phyloP scores from a whole-genome alignment of 2,888 invertebrate species.

The Myopa tessellatipennis region DNA sequence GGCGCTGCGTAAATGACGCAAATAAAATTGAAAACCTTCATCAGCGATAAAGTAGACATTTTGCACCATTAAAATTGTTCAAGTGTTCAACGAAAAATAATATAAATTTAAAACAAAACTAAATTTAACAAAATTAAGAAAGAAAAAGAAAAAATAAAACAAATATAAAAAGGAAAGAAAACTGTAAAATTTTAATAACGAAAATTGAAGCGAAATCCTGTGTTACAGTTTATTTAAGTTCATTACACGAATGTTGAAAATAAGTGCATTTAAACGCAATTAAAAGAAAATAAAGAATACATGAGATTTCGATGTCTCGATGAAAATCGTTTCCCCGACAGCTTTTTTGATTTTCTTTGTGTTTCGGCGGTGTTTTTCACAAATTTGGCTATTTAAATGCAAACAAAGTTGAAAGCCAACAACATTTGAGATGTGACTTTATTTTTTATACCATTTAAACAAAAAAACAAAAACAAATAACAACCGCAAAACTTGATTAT shows the following conservation, averaged over 20 bases:
- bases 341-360: neutral
- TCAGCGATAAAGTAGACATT: neutral
- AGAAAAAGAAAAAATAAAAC: neutral
- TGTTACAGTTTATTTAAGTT: neutral
- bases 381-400: neutral
- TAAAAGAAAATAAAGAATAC: neutral
- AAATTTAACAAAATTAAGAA: neutral
- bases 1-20: neutral
- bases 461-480: neutral
- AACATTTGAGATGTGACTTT: conserved; percentile 32
- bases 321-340: neutral
- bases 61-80: neutral
- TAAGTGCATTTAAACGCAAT: neutral
- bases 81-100: neutral
- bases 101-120: neutral
- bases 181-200: neutral
- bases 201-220: neutral
- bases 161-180: neutral
- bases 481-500: neutral
- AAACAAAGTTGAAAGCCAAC: neutral
- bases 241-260: too few species aligned
- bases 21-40: neutral
- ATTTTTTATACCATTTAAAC: conserved; percentile 13
- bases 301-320: neutral
- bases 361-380: neutral